phyloP scores from a whole-genome alignment of 2,888 invertebrate species.

The Nemapogon koenigi region DNA sequence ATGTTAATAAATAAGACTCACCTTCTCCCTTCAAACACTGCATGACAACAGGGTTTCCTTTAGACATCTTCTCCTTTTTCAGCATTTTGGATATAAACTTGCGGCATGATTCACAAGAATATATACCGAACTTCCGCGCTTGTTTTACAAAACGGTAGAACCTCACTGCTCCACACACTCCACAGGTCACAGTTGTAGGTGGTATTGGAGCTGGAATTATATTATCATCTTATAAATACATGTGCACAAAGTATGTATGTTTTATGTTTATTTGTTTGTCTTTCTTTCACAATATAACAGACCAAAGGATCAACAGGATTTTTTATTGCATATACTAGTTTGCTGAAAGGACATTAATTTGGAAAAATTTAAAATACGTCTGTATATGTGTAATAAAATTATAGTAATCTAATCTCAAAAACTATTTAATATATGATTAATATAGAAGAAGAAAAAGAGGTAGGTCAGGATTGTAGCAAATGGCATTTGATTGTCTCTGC shows the following conservation, averaged over 20 bases:
- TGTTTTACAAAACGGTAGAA: constrained; percentile 80
- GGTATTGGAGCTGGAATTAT: constrained; percentile 54
- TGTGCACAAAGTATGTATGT: too few relatives aligned
- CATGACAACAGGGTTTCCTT: constrained; percentile 60
- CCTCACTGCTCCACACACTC: constrained; percentile 79
- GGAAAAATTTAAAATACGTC: too few relatives aligned
- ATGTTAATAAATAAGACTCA: constrained; percentile 20
- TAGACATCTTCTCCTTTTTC: constrained; percentile 69
- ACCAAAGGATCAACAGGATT: too few relatives aligned
- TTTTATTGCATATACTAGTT: too few relatives aligned
- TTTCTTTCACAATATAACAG: too few relatives aligned
- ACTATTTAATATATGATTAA: constrained; percentile 9
- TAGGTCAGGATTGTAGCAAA: neutral
- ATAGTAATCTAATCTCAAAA: constrained; percentile 9
- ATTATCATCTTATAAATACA: too few relatives aligned
- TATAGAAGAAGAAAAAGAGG: constrained; percentile 1
- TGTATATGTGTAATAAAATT: too few relatives aligned
- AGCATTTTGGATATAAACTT: constrained; percentile 87
- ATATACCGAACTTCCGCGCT: constrained; percentile 83
- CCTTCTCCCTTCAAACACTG: constrained; percentile 75
- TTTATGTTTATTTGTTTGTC: too few relatives aligned
- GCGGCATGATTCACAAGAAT: constrained; percentile 85
- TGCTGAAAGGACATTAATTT: too few relatives aligned
- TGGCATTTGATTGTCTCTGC: too few relatives aligned
- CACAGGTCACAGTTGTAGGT: constrained; percentile 75